Conservation (phyloP, 2,888 invertebrate genomes). For the Xestoiulus laeticollis region DNA sequence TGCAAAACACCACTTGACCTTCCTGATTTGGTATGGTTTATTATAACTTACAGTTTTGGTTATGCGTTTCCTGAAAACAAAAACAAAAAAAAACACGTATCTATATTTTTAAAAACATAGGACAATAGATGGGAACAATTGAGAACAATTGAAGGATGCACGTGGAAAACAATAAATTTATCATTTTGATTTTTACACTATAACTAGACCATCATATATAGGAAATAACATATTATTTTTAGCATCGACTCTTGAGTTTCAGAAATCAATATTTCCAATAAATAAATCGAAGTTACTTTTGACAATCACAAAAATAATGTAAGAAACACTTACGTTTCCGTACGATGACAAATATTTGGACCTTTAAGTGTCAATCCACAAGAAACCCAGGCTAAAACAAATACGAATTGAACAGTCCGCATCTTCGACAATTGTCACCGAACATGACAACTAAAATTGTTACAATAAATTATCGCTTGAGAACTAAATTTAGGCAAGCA, state of each 20-base stretch:
- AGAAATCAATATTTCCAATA: not conserved
- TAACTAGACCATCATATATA: no score
- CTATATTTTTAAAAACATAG: no score
- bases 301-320: not conserved
- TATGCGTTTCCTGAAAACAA: conserved; percentile 52
- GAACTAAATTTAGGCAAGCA: not conserved
- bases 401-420: not conserved
- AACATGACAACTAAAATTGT: not conserved
- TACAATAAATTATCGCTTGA: not conserved
- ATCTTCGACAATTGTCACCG: not conserved
- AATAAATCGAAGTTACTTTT: not conserved
- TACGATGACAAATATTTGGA: not conserved
- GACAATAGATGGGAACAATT: no score
- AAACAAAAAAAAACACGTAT: no score
- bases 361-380: not conserved
- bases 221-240: no score
- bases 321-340: not conserved
- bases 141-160: no score
- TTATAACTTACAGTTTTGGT: conserved; percentile 81
- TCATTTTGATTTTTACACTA: not conserved
- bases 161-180: not conserved
- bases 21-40: conserved; percentile 83
- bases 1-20: conserved; percentile 84
- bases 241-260: not conserved
- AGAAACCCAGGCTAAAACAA: not conserved